phyloP scores from a whole-genome alignment of 2,888 invertebrate species.

The Tupiocoris notatus region DNA sequence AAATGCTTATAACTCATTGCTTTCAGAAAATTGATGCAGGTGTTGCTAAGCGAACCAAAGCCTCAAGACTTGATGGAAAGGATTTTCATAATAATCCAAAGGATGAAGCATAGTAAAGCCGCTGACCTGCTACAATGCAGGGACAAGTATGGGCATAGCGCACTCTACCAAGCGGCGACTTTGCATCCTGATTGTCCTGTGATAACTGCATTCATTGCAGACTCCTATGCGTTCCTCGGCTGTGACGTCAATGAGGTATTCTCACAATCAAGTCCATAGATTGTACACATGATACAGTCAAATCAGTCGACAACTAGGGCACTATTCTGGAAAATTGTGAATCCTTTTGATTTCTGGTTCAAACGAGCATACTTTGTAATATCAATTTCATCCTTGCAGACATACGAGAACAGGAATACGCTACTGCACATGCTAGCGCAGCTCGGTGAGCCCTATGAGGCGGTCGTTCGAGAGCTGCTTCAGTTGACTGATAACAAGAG shows the following conservation, averaged over 20 bases:
- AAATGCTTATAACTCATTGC: background rate
- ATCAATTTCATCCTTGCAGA: background rate
- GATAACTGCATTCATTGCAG: conserved; percentile 26
- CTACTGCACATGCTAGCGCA: conserved; percentile 13
- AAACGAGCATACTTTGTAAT: too few relatives aligned
- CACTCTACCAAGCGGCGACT: conserved; percentile 19
- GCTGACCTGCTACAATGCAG: background rate
- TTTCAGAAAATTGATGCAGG: conserved; percentile 6
- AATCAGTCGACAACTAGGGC: too few relatives aligned
- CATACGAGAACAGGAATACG: conserved; percentile 8
- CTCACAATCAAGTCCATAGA: too few relatives aligned
- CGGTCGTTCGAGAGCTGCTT: conserved; percentile 14
- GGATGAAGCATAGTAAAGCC: conserved; percentile 1
- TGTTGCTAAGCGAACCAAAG: background rate
- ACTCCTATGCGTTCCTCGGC: conserved; percentile 4
- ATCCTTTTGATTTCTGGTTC: too few relatives aligned
- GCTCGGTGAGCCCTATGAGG: background rate
- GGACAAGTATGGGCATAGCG: conserved; percentile 13
- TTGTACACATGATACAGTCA: too few relatives aligned
- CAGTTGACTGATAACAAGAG: background rate
- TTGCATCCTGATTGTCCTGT: conserved; percentile 13
- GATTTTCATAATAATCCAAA: background rate
- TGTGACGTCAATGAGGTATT: conserved; percentile 18
- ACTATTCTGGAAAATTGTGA: too few relatives aligned
- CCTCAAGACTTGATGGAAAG: background rate